Base-by-base conservation (phyloP, 1,140 invertebrate species). In the Drosophila nigromelanica region DNA sequence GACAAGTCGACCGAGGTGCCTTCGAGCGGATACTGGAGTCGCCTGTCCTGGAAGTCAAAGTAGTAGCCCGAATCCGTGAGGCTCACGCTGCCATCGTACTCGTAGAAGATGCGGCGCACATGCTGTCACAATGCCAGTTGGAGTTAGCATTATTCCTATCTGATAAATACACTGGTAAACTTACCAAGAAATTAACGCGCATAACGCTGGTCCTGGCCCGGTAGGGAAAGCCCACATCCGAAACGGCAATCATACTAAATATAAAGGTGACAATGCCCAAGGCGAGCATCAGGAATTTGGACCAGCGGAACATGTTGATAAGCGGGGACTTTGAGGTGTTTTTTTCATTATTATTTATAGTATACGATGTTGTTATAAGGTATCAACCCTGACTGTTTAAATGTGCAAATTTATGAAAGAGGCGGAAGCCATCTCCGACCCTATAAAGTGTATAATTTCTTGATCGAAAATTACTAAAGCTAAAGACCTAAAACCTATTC, bases 191-290 rank as follows among this genome's bases (percentile, higher is more conserved):
- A 93, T 95, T 94, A 76, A 95, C 94, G 68, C 95, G 91, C 91
- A 96, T 94, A 2, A 95, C 95, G 18, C 94, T 94, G 14, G 94
- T 94, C 42, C 95, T 93, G 6, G 94, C 94, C 56, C 94, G 94
- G 79, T 96, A 97, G 2, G 96, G 96, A 92, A 97, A 96, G 15
- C 96, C 96, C 37, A 96, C 89, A 5, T 95, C 94, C 11, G 95
- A 95, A 18, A 95, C 89, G 62, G 81, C 60, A n/a, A 95, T 93
- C 70, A 95, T 68, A 94, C 93, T 95, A 79, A 94, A 94, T 60
- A 95, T 81, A 37, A 86, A 86, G 4, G 82, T 87, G 3, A 95
- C 78, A 3, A 94, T 86, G 14, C 93, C 93, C 30, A 91, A 30
- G 1, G 68, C 66, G 1, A 80, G 51, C 37, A 90, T 50, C 3